Conservation (phyloP, 2,797 vertebrate species). For the Myoxocephalus aenaeus region DNA sequence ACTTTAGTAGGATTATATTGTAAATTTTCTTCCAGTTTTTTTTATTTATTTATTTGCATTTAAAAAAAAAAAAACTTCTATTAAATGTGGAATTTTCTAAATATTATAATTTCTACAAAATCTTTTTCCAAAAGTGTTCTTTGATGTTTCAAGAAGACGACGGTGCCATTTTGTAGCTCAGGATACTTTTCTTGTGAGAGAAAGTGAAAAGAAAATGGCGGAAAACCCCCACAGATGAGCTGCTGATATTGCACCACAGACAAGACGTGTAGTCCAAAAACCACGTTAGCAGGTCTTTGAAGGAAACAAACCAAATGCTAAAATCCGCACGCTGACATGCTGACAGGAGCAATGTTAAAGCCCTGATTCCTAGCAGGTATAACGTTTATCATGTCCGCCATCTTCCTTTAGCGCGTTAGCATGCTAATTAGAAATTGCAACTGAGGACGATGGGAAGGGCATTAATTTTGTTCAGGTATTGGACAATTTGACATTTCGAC, state of each 20-base stretch:
- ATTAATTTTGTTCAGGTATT: not conserved
- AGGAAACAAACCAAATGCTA: not conserved
- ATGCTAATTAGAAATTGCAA: not conserved
- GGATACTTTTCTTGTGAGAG: not conserved
- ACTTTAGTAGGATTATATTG: not conserved
- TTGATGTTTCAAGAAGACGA: not conserved
- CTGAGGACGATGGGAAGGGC: not conserved
- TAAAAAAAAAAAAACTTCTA: not conserved
- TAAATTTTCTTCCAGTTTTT: not conserved
- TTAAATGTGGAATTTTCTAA: not conserved
- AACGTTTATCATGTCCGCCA: not conserved
- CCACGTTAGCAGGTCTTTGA: not conserved
- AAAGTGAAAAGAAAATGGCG: not conserved
- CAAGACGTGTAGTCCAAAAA: not conserved
- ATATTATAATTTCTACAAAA: too few species aligned
- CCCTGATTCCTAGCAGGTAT: not conserved
- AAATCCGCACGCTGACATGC: not conserved
- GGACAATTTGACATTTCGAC: not conserved
- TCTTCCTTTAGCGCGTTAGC: not conserved
- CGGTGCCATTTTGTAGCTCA: not conserved
- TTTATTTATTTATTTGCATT: not conserved
- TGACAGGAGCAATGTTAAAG: not conserved
- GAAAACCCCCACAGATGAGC: not conserved
- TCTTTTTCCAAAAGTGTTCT: not conserved
- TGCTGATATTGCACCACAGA: not conserved